Percentiles rank a stretch among this genome's conserved stretches.
Evolutionary conservation across 2,797 vertebrate genomes (phyloP).

Genomic region (Epinephelus awoara): DNA sequence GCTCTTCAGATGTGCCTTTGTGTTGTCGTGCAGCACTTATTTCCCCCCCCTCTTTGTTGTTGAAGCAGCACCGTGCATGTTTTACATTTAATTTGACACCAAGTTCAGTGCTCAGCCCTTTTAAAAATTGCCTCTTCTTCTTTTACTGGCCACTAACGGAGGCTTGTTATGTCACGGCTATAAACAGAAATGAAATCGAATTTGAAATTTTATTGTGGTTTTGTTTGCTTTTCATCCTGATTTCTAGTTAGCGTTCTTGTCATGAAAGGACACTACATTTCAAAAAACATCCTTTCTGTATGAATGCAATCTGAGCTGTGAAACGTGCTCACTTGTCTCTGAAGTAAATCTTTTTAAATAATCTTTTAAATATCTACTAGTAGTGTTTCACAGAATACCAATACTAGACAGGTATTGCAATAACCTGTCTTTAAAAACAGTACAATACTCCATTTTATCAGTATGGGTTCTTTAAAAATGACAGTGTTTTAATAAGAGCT

Average conservation of each 20-base stretch:
- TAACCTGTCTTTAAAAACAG: no score
- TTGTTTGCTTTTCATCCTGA: constrained; percentile 38
- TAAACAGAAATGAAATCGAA: constrained; percentile 18
- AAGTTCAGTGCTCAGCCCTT: constrained; percentile 56
- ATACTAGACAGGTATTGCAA: no score
- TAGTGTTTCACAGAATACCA: no score
- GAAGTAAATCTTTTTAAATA: neutral
- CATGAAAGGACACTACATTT: constrained; percentile 15
- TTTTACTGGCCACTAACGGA: constrained; percentile 27
- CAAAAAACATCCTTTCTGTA: neutral
- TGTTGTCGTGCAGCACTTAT: constrained; percentile 61
- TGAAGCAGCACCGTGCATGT: constrained; percentile 52
- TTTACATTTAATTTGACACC: constrained; percentile 72
- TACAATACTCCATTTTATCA: no score
- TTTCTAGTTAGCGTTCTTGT: constrained; percentile 5
- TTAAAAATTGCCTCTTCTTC: constrained; percentile 40
- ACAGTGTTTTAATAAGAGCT: no score
- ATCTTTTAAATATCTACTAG: no score
- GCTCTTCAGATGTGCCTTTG: constrained; percentile 68
- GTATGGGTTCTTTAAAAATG: no score
- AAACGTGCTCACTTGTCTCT: neutral
- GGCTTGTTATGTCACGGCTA: constrained; percentile 20
- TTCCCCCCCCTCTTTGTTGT: constrained; percentile 54
- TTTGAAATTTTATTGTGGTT: constrained; percentile 30
- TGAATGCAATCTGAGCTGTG: neutral